These are phyloP conservation scores for Parnassius glacialis DNA, from an alignment of 2,888 invertebrate genomes.

Conservation along the genomic window DNA sequence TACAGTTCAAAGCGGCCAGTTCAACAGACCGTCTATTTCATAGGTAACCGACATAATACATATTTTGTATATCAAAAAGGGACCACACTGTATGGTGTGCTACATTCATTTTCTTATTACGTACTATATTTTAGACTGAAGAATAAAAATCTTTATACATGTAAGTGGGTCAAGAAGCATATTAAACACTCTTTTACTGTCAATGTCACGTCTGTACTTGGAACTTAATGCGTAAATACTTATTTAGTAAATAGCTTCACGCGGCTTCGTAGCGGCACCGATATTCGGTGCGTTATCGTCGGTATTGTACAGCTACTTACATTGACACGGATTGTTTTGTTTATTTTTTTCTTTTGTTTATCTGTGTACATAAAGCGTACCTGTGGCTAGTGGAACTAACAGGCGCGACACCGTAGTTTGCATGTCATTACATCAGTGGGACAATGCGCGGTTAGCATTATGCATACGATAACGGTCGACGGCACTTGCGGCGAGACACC, in stretches of 20 bases:
- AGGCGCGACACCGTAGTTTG: conserved; percentile 43
- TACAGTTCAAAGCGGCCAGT: too few relatives aligned
- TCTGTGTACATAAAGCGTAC: conserved; percentile 32
- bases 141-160: too few relatives aligned
- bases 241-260: conserved; percentile 22
- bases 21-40: too few relatives aligned
- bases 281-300: conserved; percentile 12
- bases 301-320: conserved; percentile 22
- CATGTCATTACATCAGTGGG: conserved; percentile 62
- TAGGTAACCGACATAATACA: too few relatives aligned
- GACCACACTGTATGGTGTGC: too few relatives aligned
- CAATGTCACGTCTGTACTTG: conserved; percentile 13
- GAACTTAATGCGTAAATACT: conserved; percentile 23
- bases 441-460: conserved; percentile 66
- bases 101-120: too few relatives aligned
- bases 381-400: conserved; percentile 33
- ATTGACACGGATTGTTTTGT: conserved; percentile 25
- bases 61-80: too few relatives aligned
- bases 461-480: conserved; percentile 67
- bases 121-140: too few relatives aligned
- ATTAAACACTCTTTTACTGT: conserved; percentile 10
- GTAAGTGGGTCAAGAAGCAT: conserved; percentile 8
- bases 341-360: conserved; percentile 21
- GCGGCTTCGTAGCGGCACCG: background rate
- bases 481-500: conserved; percentile 38